phyloP scores from a whole-genome alignment of 2,113 vertebrate species.

The Phalacrocorax pelagicus region DNA sequence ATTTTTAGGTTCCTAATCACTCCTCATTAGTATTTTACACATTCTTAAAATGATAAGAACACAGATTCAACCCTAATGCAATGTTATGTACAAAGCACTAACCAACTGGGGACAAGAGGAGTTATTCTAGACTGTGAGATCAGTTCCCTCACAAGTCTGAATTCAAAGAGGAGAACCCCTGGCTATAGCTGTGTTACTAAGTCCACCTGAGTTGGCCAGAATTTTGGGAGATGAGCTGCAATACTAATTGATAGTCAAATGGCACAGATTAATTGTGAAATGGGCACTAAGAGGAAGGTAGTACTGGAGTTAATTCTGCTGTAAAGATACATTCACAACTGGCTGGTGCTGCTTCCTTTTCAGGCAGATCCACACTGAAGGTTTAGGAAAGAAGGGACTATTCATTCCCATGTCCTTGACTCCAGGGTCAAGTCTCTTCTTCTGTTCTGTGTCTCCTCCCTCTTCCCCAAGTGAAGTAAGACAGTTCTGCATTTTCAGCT shows the following conservation, averaged over 20 bases:
- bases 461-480: neutral
- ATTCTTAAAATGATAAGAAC: neutral
- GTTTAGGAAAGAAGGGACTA: neutral
- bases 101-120: neutral
- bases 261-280: neutral
- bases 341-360: neutral
- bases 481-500: neutral
- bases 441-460: neutral
- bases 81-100: neutral
- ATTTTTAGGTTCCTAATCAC: neutral
- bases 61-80: neutral
- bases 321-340: accelerated
- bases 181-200: neutral
- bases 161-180: neutral
- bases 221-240: neutral
- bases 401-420: neutral
- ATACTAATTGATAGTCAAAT: neutral
- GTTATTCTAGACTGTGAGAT: neutral
- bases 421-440: neutral
- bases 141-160: neutral
- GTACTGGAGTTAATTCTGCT: neutral
- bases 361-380: neutral
- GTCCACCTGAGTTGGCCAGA: neutral
- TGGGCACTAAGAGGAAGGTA: neutral
- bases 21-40: neutral